A percentile compares a stretch with the other conserved stretches of the same genome.
Evolutionary conservation across 2,797 vertebrate species (phyloP).

Genomic region (Aplochiton taeniatus): DNA sequence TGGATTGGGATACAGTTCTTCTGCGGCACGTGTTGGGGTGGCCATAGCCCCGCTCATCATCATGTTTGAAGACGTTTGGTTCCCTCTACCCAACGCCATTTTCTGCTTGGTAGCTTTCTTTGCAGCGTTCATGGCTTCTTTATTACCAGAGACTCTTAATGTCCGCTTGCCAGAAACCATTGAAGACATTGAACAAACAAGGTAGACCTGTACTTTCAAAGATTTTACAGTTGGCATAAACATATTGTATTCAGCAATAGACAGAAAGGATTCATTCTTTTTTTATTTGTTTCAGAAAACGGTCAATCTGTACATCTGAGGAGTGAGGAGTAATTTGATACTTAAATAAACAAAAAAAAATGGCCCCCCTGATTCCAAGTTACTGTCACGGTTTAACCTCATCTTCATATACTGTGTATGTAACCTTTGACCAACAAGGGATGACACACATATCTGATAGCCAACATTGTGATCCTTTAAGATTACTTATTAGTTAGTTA

Average conservation of each 20-base stretch:
- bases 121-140: constrained; percentile 32
- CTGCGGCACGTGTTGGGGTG: constrained; percentile 60
- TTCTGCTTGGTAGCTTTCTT: constrained; percentile 50
- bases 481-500: too few relatives aligned
- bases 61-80: constrained; percentile 64
- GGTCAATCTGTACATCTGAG: constrained; percentile 37
- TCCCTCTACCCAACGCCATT: constrained; percentile 41
- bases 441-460: too few relatives aligned
- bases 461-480: too few relatives aligned
- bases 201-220: constrained; percentile 32
- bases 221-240: neutral
- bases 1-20: constrained; percentile 66
- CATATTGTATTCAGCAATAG: neutral
- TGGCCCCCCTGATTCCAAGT: too few relatives aligned
- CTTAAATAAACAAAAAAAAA: too few relatives aligned
- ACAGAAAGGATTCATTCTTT: neutral
- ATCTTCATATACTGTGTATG: too few relatives aligned
- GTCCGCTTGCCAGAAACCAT: constrained; percentile 62
- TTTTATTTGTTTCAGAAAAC: constrained; percentile 47
- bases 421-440: too few relatives aligned
- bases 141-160: constrained; percentile 63
- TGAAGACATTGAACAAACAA: constrained; percentile 62
- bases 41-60: constrained; percentile 61
- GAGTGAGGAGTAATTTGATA: neutral
- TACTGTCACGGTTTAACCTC: too few relatives aligned